These are phyloP conservation scores for Apostichopus japonicus DNA, from an alignment of 35 echinoderm and acorn worm genomes.

Conservation along the genomic window DNA sequence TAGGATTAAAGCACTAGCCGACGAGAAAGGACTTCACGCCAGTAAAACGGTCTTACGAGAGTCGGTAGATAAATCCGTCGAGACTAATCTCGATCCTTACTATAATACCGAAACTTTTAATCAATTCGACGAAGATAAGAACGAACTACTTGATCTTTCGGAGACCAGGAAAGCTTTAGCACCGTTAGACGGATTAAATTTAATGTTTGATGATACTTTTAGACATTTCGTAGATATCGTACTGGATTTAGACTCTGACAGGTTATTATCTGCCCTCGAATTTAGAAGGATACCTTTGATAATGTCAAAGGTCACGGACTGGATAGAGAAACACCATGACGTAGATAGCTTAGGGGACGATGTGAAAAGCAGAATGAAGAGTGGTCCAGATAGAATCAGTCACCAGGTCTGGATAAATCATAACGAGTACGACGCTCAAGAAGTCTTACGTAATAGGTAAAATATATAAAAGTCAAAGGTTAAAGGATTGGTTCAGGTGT, in stretches of 20 bases:
- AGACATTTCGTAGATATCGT: constrained; percentile 3
- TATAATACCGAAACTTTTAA: constrained; percentile 3
- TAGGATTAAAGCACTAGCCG: background rate
- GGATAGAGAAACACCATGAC: constrained; percentile 10
- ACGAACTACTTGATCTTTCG: background rate
- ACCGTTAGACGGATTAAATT: background rate
- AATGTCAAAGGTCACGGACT: background rate
- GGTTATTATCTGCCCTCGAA: background rate
- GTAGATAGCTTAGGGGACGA: background rate
- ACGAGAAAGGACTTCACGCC: background rate
- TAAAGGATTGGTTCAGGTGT: too few species aligned
- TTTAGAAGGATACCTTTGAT: constrained; percentile 27
- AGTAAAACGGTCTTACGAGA: constrained; percentile 25
- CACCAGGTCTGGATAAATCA: constrained; percentile 30
- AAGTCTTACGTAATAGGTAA: constrained; percentile 9
- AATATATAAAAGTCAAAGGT: too few species aligned
- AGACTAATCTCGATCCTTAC: background rate
- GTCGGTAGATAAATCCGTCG: background rate
- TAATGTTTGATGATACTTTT: constrained; percentile 6
- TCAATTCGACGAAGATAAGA: constrained; percentile 1
- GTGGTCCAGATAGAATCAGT: constrained; percentile 14
- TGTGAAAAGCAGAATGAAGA: background rate
- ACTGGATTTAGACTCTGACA: constrained; percentile 2
- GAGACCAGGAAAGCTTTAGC: constrained; percentile 1
- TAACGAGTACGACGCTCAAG: background rate